Base-by-base conservation (phyloP, 2,797 vertebrate genomes). In the Xenopus petersii region DNA sequence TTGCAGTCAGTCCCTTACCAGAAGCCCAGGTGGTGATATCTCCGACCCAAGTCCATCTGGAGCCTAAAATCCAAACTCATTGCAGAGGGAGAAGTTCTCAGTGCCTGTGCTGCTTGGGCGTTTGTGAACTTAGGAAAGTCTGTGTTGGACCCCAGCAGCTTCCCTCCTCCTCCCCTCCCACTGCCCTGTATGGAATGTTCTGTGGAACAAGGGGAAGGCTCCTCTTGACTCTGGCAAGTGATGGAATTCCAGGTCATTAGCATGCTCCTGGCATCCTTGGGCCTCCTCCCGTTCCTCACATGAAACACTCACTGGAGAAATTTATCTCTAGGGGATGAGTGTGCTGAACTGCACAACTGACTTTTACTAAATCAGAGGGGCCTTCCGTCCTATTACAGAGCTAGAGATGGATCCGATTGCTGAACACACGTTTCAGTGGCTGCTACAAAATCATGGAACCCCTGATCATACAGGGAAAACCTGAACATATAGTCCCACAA, bases 121-220 rank as follows among this genome's bases (percentile, higher is more conserved):
- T 74, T 79, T 70, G 63, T 9, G 77, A 79, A 81, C 78, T 81
- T 58, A 1, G 64, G 82, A 80, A 70, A 56, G 26, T 79, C 81
- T 17, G 80, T 68, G 81, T 83, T 72, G 74, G 54, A 79, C 77
- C 82, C 72, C 17, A 67, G 82, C 75, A 80, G 75, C 81, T 69
- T 83, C 86, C 71, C 86, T 86, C 81, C 81, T 86, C 82, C 83
- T 84, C 83, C 82, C 84, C 83, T 83, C 82, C 47, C 67, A 33
- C 70, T 65, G 51, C 81, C 88, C 84, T 75, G 81, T 83, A 48
- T 82, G 83, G 87, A 87, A 87, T 87, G 84, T 17, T 65, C 11
- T 64, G 73, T 80, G 56, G 4, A 56, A 75, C 80, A 69, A 74
- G 81, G 79, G 72, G 81, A 73, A 61, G 71, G 12, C 60, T 73